Percentiles rank a stretch among this genome's conserved stretches.
These are phyloP conservation scores for Carollia perspicillata DNA, from an alignment of 2,113 vertebrate species.

Conservation along the genomic window DNA sequence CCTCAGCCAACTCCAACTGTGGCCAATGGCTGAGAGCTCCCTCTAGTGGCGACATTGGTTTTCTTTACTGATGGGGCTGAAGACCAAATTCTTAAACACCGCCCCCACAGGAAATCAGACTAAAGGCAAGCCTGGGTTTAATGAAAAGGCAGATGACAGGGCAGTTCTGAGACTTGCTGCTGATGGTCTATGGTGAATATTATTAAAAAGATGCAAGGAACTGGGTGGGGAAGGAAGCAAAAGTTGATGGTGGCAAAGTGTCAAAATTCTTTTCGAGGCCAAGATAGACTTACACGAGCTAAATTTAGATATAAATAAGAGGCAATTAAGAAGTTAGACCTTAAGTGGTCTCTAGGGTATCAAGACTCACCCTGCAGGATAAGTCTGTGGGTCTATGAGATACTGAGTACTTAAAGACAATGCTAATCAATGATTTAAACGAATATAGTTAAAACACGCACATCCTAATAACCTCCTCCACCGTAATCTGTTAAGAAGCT, in stretches of 20 bases:
- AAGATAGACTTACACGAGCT: background rate
- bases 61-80: background rate
- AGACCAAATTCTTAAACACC: too few species aligned
- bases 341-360: background rate
- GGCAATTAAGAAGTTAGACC: background rate
- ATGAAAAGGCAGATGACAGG: background rate
- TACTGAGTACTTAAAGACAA: background rate
- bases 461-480: background rate
- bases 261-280: background rate
- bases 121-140: background rate
- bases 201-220: background rate
- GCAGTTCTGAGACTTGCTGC: background rate
- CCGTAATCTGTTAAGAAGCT: rapidly evolving
- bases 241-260: background rate
- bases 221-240: background rate
- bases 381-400: background rate
- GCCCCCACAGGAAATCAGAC: too few species aligned
- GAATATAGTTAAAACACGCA: background rate
- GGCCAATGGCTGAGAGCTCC: background rate
- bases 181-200: background rate
- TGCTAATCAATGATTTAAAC: background rate
- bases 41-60: background rate
- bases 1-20: rapidly evolving
- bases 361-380: background rate
- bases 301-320: background rate